phyloP scores from a whole-genome alignment of 2,113 vertebrate species.

The Catagonus wagneri region DNA sequence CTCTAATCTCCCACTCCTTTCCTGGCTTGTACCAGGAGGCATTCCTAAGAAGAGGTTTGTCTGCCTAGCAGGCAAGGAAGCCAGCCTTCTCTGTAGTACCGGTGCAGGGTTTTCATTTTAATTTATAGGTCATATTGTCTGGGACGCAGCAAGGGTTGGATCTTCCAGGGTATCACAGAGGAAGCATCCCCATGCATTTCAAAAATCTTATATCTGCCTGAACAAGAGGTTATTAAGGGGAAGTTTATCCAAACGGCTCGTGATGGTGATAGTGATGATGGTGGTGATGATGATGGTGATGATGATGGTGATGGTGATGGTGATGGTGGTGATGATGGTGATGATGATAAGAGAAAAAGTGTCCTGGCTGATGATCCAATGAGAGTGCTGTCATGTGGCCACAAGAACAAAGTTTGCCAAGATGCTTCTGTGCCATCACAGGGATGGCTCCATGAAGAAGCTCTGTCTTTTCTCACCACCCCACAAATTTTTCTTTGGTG shows the following conservation, averaged over 20 bases:
- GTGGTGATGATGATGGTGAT: not conserved
- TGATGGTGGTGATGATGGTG: not conserved
- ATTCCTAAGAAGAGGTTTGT: not conserved
- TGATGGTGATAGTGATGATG: not conserved
- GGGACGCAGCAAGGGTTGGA: not conserved
- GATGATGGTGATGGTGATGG: not conserved
- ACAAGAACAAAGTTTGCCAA: not conserved
- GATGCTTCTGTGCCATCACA: rapidly evolving
- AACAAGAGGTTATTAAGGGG: not conserved
- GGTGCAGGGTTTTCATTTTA: not conserved
- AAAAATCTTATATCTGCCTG: not conserved
- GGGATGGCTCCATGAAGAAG: not conserved
- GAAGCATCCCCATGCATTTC: not conserved
- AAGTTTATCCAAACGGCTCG: not conserved
- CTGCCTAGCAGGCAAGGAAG: not conserved
- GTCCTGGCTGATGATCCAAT: not conserved
- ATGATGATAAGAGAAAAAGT: not conserved
- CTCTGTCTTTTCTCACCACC: not conserved
- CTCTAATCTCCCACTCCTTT: not conserved
- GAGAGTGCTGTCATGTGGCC: rapidly evolving
- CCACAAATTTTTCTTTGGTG: not conserved
- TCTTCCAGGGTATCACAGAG: not conserved
- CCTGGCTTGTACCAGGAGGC: not conserved
- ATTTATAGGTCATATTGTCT: conserved; percentile 55
- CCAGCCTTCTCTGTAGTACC: not conserved